Conservation (phyloP, 2,888 invertebrate genomes). For the Lepidochitona cinerea region DNA sequence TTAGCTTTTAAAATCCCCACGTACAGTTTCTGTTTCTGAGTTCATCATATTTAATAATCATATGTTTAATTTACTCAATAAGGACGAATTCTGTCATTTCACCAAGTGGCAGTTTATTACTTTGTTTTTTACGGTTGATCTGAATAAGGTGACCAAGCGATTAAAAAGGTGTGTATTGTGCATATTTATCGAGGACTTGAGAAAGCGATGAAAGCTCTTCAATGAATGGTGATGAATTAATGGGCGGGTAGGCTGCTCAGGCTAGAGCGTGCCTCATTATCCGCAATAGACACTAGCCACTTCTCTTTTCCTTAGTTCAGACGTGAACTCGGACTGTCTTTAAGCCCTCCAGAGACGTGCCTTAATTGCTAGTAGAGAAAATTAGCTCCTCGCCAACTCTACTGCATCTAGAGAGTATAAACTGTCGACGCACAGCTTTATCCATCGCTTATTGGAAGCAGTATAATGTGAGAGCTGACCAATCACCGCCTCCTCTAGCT, state of each 20-base stretch:
- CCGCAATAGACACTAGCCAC: not conserved
- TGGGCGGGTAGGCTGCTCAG: not conserved
- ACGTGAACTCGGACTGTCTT: not conserved
- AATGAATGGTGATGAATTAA: not conserved
- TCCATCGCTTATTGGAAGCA: not conserved
- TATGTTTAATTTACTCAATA: too few relatives aligned
- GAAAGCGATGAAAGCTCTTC: not conserved
- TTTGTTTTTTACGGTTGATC: too few relatives aligned
- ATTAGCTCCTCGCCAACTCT: not conserved
- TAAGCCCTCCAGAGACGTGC: slow-evolving; percentile 4
- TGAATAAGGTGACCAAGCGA: not conserved
- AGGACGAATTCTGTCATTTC: too few relatives aligned
- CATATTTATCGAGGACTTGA: not conserved
- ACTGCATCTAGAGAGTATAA: not conserved
- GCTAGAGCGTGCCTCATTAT: not conserved
- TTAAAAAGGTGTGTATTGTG: not conserved
- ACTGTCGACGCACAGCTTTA: not conserved
- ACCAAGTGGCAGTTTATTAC: too few relatives aligned
- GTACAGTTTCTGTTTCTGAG: too few relatives aligned
- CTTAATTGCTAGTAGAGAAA: slow-evolving; percentile 7
- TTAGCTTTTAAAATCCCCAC: too few relatives aligned
- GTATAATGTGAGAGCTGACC: not conserved
- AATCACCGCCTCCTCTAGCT: not conserved
- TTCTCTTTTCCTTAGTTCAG: not conserved
- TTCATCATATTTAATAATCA: too few relatives aligned